phyloP scores from a whole-genome alignment of 2,888 invertebrate species.

The Chrysolina haemoptera region DNA sequence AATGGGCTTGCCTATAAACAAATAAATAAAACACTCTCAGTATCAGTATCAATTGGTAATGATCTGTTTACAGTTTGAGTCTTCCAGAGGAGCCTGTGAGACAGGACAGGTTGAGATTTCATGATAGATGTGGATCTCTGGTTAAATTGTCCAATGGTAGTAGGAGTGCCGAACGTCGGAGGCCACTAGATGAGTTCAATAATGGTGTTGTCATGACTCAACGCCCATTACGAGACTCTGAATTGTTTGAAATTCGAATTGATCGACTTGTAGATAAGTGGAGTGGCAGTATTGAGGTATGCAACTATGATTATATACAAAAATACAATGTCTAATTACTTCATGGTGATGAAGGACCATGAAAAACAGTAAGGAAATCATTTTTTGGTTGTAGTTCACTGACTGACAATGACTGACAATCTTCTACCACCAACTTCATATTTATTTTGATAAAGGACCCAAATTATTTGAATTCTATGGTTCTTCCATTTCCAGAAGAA shows the following conservation, averaged over 20 bases:
- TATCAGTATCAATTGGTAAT: neutral
- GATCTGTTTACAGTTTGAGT: conserved; percentile 59
- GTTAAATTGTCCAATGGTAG: conserved; percentile 88
- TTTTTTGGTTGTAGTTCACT: too few relatives aligned
- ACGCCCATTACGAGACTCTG: conserved; percentile 87
- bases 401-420: too few relatives aligned
- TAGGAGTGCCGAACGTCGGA: conserved; percentile 87
- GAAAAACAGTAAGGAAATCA: too few relatives aligned
- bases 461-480: too few relatives aligned
- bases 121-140: conserved; percentile 89
- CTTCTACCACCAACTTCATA: too few relatives aligned
- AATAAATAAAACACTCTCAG: neutral
- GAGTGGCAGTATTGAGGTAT: conserved; percentile 91
- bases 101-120: conserved; percentile 84
- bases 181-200: conserved; percentile 94
- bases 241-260: conserved; percentile 95
- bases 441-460: too few relatives aligned
- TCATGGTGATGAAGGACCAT: too few relatives aligned
- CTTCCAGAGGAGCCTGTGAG: conserved; percentile 65
- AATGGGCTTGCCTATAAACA: too few relatives aligned
- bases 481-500: too few relatives aligned
- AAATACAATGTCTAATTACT: too few relatives aligned
- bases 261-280: conserved; percentile 95
- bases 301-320: conserved; percentile 3
- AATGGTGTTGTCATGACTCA: conserved; percentile 97